A percentile compares a stretch with the other conserved stretches of the same genome.
Conservation (phyloP, 1,140 invertebrate genomes). For the Idris sp. region DNA sequence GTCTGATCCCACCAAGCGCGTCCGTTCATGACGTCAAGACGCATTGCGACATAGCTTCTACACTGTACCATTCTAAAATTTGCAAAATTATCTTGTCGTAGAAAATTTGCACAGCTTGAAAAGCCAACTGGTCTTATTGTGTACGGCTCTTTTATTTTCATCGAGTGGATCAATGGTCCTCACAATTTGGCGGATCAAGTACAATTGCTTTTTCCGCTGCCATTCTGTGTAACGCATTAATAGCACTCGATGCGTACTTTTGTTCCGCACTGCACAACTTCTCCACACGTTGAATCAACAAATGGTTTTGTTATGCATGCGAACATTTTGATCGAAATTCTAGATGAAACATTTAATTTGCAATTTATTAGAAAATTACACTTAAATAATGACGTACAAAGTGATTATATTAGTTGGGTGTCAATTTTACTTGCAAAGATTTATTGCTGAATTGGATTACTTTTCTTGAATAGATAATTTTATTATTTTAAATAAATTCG, state of each 20-base stretch:
- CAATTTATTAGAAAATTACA: too few species aligned
- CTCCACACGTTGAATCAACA: conserved; percentile 26
- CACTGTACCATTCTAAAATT: conserved; percentile 62
- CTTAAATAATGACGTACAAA: too few species aligned
- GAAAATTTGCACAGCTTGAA: conserved; percentile 15
- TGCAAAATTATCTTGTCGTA: conserved; percentile 43
- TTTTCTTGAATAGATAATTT: too few species aligned
- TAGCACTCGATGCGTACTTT: conserved; percentile 5
- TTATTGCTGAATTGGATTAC: too few species aligned
- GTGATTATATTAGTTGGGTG: too few species aligned
- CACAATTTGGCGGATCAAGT: conserved; percentile 4
- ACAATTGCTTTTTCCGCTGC: conserved; percentile 6
- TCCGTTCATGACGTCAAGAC: conserved; percentile 75
- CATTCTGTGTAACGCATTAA: conserved; percentile 11
- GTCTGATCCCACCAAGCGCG: conserved; percentile 67
- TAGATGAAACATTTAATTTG: too few species aligned
- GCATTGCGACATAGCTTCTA: conserved; percentile 75
- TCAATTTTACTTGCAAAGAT: too few species aligned
- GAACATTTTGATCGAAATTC: too few species aligned
- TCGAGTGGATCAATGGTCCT: conserved; percentile 26
- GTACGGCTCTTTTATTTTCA: conserved; percentile 23
- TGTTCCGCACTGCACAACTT: not conserved
- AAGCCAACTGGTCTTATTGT: conserved; percentile 7
- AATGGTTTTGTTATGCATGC: conserved; percentile 23
- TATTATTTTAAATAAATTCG: too few species aligned